Evolutionary conservation across 2,797 vertebrate genomes (phyloP).

Genomic region (Chelonia mydas): DNA sequence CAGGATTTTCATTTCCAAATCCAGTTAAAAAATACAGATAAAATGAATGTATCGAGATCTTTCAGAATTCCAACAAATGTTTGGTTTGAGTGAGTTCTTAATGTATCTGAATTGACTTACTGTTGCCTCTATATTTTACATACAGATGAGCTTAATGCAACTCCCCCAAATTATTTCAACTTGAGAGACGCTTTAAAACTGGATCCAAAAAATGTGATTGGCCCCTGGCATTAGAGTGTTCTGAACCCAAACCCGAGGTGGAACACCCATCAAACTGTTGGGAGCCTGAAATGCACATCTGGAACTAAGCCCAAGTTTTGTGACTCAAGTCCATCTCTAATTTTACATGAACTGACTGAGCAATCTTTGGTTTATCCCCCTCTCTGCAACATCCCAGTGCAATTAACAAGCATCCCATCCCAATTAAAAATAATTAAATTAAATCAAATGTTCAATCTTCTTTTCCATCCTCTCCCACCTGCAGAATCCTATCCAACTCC

Average conservation of each 20-base stretch:
- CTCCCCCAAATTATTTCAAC: not conserved
- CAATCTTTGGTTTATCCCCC: not conserved
- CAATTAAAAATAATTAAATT: not conserved
- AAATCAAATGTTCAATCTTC: not conserved
- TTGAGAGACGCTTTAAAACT: accelerated
- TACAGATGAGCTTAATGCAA: not conserved
- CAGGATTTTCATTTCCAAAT: not conserved
- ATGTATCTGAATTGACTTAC: not conserved
- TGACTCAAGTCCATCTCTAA: not conserved
- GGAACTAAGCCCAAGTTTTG: not conserved
- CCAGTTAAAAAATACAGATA: not conserved
- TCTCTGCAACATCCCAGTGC: not conserved
- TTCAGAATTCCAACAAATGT: not conserved
- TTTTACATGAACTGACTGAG: not conserved
- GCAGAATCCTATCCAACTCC: not conserved
- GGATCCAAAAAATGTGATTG: not conserved
- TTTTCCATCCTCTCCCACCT: not conserved
- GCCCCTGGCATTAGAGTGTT: not conserved
- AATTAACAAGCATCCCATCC: not conserved
- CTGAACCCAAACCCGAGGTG: not conserved
- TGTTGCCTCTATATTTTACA: not conserved
- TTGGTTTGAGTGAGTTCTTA: not conserved
- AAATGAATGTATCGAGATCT: not conserved
- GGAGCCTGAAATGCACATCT: not conserved
- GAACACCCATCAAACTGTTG: not conserved